Base-by-base conservation (phyloP, 2,888 invertebrate genomes). In the Troglohyphantes excavatus region DNA sequence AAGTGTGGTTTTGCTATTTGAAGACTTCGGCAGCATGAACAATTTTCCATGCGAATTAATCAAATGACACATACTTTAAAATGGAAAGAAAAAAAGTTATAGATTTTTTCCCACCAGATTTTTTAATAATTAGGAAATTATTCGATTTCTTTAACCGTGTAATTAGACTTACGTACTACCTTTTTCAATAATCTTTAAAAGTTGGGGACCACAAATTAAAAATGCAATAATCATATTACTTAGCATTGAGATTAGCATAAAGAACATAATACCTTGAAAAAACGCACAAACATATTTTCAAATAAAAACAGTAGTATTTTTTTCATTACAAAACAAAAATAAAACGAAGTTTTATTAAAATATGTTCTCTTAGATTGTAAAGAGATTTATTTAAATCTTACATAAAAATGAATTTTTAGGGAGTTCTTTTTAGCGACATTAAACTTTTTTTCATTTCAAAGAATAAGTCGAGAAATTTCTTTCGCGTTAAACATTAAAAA, bases 161-260 rank as follows among this genome's bases (percentile, higher is more conserved):
- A n/a, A n/a, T n/a, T n/a, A n/a, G n/a, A n/a, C n/a, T n/a, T n/a
- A n/a, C n/a, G n/a, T n/a, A n/a, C n/a, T n/a, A n/a, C n/a, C n/a
- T n/a, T n/a, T n/a, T n/a, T n/a, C n/a, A n/a, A n/a, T n/a, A n/a
- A n/a, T n/a, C n/a, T n/a, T n/a, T n/a, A n/a, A n/a, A n/a, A n/a
- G n/a, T n/a, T n/a, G n/a, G 26, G 46, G 26, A 46, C 23, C 43
- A 17, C 78, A 39, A 33, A 78, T 63, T 78, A 65, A 78, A 43
- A 65, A 39, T 26, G 19, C n/a, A 39, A 43, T 78, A 63, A 75
- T 75, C 61, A 59, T 61, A 75, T 75, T 75, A 75, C 61, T 75
- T 75, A n/a, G 61, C 61, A 61, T 21, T 33, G 33, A 13, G 61
- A 21, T 61, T 75, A 75, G 29, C 39, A 13, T 53, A 78, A 76